Base-by-base conservation (phyloP, 2,113 vertebrate genomes). In the Scolopax mira region DNA sequence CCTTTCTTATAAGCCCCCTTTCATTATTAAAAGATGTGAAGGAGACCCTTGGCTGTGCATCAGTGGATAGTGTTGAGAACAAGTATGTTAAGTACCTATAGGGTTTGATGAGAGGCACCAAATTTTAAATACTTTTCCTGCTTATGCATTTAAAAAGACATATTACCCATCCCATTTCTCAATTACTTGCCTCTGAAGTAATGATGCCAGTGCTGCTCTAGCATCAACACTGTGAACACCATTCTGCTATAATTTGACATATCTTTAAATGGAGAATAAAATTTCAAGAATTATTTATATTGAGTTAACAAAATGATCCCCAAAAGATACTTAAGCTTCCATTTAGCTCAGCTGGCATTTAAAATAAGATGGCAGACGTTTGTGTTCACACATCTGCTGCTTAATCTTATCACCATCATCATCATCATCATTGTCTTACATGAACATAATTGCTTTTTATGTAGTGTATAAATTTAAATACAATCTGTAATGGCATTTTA, bases 401-500 rank as follows among this genome's bases (percentile, higher is more conserved):
- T 82, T 70, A 52, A 49, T 58, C n/a, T 74, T 82, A 46, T 31
- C 55, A 60, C 10, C 31, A 62, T 70, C 13, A 49, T 81, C 46
- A 46, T 72, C 48, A 77, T 46, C 54, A 72, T 57, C 13, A 49
- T 81, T 9, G 11, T 60, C 79, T 91, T 44, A 55, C 18, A 60
- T 64, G 49, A 93, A 31, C 35, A 65, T 73, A 95, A 94, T 89
- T 90, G 44, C 42, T 92, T 51, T 77, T 75, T 44, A 74, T 88
- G 31, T 44, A 86, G 70, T 71, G 35, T 77, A 75, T 89, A 84
- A 77, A 77, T 93, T 87, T 73, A 92, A 75, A 72, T 73, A 74
- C 54, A 92, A 66, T 46, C 55, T 79, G 23, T 94, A 97, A 91
- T 54, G 58, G 44, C 33, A 91, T 96, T 93, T 70, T 86, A 95